phyloP scores from a whole-genome alignment of 2,113 vertebrate species.

The Misgurnus mizolepis region DNA sequence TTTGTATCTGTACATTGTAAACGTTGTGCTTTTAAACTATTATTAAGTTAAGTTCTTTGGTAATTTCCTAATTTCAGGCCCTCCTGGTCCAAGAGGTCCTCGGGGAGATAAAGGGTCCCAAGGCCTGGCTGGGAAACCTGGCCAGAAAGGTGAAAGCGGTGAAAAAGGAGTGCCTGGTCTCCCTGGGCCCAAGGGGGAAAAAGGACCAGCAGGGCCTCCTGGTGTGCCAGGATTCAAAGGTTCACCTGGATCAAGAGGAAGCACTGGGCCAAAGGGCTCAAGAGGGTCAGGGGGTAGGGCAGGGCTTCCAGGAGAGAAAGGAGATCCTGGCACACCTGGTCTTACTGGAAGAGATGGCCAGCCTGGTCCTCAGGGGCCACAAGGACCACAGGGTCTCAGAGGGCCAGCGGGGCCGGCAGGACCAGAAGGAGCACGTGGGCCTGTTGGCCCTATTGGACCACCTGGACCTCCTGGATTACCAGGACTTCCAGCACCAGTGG shows the following conservation, averaged over 20 bases:
- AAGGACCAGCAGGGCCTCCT: slow-evolving; percentile 78
- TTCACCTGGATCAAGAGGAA: slow-evolving; percentile 80
- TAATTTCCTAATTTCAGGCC: slow-evolving; percentile 79
- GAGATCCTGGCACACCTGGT: slow-evolving; percentile 83
- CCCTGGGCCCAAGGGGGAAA: slow-evolving; percentile 85
- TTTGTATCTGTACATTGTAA: too few relatives aligned
- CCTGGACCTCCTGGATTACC: slow-evolving; percentile 82
- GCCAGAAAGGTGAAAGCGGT: slow-evolving; percentile 91
- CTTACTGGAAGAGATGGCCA: slow-evolving; percentile 83
- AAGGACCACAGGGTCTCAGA: slow-evolving; percentile 82
- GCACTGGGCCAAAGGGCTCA: slow-evolving; percentile 87
- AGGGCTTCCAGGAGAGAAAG: slow-evolving; percentile 85
- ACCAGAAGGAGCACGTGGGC: slow-evolving; percentile 80
- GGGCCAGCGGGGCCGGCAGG: slow-evolving; percentile 84
- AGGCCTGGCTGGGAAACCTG: slow-evolving; percentile 82
- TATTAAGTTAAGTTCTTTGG: neutral
- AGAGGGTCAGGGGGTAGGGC: slow-evolving; percentile 89
- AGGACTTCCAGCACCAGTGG: slow-evolving; percentile 81
- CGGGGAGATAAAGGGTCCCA: slow-evolving; percentile 91
- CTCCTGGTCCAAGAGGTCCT: slow-evolving; percentile 91
- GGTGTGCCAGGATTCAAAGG: slow-evolving; percentile 87
- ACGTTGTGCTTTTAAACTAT: neutral
- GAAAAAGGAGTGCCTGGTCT: slow-evolving; percentile 85
- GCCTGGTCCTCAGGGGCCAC: slow-evolving; percentile 79
- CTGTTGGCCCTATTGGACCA: slow-evolving; percentile 83